Conservation (phyloP, 1,140 invertebrate genomes). For the Anastrepha ludens region DNA sequence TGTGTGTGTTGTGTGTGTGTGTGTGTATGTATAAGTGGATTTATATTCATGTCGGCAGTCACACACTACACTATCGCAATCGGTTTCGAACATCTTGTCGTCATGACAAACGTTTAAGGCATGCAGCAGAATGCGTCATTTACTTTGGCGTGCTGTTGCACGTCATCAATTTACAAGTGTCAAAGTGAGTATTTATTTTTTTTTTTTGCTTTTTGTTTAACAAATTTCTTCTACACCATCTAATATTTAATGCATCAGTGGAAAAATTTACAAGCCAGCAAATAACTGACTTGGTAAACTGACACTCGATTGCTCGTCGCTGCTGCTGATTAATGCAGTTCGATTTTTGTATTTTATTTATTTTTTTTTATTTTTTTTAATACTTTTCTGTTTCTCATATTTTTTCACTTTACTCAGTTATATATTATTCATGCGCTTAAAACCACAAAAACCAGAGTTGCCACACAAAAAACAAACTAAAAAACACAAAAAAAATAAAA, state of each 20-base stretch:
- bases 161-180: conserved; percentile 40
- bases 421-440: neutral
- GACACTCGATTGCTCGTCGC: neutral
- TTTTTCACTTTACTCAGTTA: neutral
- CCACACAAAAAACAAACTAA: too few species aligned
- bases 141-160: neutral
- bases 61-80: neutral
- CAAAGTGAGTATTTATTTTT: neutral
- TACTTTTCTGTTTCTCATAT: neutral
- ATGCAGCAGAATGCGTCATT: conserved; percentile 25
- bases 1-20: neutral
- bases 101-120: conserved; percentile 45
- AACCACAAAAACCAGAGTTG: neutral
- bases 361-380: too few species aligned
- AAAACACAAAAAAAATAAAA: too few species aligned
- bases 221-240: conserved; percentile 5
- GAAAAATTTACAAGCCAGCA: conserved; percentile 20
- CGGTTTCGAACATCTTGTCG: neutral
- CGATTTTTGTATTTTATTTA: neutral
- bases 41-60: neutral
- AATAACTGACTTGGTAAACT: conserved; percentile 17
- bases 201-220: neutral
- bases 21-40: neutral
- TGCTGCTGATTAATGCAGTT: conserved; percentile 29
- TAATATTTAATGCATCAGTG: conserved; percentile 29